Evolutionary conservation across 1,140 invertebrate genomes (phyloP).

Genomic region (Tetramorium simillimum): DNA sequence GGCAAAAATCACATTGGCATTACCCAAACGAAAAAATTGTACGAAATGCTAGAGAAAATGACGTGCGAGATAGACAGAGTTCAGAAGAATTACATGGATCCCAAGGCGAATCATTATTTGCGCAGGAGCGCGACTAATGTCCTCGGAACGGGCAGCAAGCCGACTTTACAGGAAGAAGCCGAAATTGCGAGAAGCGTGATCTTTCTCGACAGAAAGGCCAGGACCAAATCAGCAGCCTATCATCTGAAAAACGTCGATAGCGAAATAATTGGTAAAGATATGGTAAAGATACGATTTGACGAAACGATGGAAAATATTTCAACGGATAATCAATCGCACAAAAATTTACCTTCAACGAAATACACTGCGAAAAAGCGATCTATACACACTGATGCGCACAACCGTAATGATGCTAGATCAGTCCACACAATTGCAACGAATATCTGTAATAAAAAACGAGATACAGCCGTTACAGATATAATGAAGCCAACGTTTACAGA

Average conservation of each 20-base stretch:
- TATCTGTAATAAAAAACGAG: neutral
- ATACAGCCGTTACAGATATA: neutral
- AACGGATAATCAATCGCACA: neutral
- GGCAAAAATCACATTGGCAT: slow-evolving; percentile 23
- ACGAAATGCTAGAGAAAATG: slow-evolving; percentile 63
- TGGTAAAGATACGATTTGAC: neutral
- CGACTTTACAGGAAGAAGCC: slow-evolving; percentile 39
- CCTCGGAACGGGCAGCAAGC: neutral
- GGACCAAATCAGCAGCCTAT: neutral
- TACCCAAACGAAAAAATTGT: slow-evolving; percentile 56
- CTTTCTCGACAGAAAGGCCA: slow-evolving; percentile 41
- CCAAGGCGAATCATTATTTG: slow-evolving; percentile 44
- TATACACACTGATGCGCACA: neutral
- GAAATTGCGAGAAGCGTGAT: slow-evolving; percentile 12
- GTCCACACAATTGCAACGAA: neutral
- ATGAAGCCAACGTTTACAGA: neutral
- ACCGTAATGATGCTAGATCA: neutral
- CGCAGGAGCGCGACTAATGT: slow-evolving; percentile 33
- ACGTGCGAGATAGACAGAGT: slow-evolving; percentile 57
- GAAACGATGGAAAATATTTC: neutral
- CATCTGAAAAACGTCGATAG: neutral
- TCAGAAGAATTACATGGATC: slow-evolving; percentile 47
- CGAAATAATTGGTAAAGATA: slow-evolving; percentile 11
- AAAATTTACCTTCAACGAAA: neutral
- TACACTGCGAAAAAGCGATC: neutral